Evolutionary conservation across 92 coral and sea anemone genomes (phyloP).

Genomic region (Siderastrea radians): DNA sequence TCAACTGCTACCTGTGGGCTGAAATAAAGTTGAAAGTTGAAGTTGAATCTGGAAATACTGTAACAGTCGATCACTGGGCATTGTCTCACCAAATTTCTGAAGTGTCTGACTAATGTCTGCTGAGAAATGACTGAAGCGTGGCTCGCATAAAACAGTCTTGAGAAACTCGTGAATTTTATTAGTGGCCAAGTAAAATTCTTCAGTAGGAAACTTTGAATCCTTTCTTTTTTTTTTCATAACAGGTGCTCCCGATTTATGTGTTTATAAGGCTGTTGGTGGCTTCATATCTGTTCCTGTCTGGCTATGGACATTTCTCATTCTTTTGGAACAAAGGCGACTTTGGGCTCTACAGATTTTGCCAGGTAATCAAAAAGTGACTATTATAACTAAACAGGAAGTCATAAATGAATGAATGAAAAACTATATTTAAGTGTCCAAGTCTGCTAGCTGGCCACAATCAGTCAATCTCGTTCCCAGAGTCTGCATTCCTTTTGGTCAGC

Average conservation of each 20-base stretch:
- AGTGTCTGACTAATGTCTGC: no score
- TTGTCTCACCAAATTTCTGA: no score
- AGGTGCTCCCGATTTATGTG: constrained; percentile 95
- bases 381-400: background rate
- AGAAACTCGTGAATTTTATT: no score
- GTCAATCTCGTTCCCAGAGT: no score
- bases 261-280: constrained; percentile 96
- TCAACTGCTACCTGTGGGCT: no score
- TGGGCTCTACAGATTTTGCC: constrained; percentile 92
- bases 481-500: background rate
- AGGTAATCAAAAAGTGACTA: constrained; percentile 62
- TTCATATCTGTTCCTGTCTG: constrained; percentile 93
- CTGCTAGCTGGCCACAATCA: no score
- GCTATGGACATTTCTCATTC: constrained; percentile 96
- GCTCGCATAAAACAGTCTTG: no score
- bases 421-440: no score
- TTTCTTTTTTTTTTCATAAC: background rate
- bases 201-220: background rate
- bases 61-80: no score
- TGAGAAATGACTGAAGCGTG: no score
- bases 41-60: no score
- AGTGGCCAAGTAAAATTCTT: background rate
- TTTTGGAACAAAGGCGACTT: constrained; percentile 99
- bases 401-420: background rate
- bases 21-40: no score